Conservation (phyloP, 2,888 invertebrate genomes). For the Hypercompe scribonia region DNA sequence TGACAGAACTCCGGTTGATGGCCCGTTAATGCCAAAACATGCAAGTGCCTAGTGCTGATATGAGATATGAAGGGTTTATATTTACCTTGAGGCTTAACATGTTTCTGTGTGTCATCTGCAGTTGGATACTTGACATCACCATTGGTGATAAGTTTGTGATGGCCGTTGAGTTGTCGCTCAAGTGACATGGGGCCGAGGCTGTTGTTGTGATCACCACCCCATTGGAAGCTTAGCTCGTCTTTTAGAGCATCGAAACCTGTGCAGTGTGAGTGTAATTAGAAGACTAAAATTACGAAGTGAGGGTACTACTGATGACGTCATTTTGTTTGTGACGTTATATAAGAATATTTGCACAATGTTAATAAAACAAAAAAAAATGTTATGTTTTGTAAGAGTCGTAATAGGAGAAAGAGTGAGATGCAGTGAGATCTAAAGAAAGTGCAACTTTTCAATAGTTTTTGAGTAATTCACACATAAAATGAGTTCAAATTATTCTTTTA, state of each 20-base stretch:
- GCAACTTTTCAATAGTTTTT: not conserved
- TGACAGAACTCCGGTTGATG: too few relatives aligned
- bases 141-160: slow-evolving; percentile 78
- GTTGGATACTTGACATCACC: slow-evolving; percentile 76
- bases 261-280: not conserved
- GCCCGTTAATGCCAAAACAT: too few relatives aligned
- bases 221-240: slow-evolving; percentile 91
- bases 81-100: slow-evolving; percentile 74
- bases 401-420: not conserved
- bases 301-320: not conserved
- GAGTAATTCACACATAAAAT: too few relatives aligned
- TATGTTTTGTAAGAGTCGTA: not conserved
- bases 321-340: not conserved
- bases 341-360: not conserved
- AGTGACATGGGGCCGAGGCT: slow-evolving; percentile 85
- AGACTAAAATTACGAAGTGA: not conserved
- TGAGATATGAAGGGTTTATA: not conserved
- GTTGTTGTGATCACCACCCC: slow-evolving; percentile 90
- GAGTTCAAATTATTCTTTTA: too few relatives aligned
- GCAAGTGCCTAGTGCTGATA: too few relatives aligned
- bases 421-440: not conserved
- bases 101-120: slow-evolving; percentile 61
- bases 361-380: not conserved
- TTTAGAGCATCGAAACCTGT: slow-evolving; percentile 90
- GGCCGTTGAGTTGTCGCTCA: slow-evolving; percentile 73